phyloP scores from a whole-genome alignment of 2,888 invertebrate species.

The Drepana falcataria region DNA sequence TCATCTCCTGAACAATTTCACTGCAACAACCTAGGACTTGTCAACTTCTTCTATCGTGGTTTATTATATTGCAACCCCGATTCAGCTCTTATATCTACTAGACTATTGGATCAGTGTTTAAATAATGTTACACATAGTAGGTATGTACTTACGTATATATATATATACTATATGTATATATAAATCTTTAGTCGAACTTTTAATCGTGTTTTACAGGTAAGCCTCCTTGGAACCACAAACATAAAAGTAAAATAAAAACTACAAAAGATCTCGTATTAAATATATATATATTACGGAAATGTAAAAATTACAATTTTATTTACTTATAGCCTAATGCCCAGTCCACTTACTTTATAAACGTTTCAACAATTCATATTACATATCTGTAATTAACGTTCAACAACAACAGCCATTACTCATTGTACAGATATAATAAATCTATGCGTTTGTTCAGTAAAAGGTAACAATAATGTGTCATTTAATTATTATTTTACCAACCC shows the following conservation, averaged over 20 bases:
- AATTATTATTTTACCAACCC: neutral
- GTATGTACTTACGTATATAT: too few species aligned
- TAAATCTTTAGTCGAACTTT: too few species aligned
- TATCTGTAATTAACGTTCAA: conserved; percentile 18
- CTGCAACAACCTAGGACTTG: too few species aligned
- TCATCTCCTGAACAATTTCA: neutral
- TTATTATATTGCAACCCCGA: too few species aligned
- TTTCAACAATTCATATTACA: conserved; percentile 27
- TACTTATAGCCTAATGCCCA: conserved; percentile 41
- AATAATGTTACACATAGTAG: too few species aligned
- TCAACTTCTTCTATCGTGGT: too few species aligned
- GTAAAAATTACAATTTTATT: conserved; percentile 33
- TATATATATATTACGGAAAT: conserved; percentile 8
- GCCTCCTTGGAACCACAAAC: neutral
- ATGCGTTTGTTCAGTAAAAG: conserved; percentile 3
- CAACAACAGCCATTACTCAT: conserved; percentile 16
- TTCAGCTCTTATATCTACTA: too few species aligned
- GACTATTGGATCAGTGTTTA: too few species aligned
- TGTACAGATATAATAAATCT: conserved; percentile 6
- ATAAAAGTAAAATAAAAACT: neutral
- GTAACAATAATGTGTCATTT: conserved; percentile 4
- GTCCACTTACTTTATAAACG: conserved; percentile 39
- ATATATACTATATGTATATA: too few species aligned
- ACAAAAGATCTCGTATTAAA: conserved; percentile 1
- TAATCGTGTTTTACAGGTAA: too few species aligned